Base-by-base conservation (phyloP, 2,888 invertebrate species). In the Pinctada fucata region DNA sequence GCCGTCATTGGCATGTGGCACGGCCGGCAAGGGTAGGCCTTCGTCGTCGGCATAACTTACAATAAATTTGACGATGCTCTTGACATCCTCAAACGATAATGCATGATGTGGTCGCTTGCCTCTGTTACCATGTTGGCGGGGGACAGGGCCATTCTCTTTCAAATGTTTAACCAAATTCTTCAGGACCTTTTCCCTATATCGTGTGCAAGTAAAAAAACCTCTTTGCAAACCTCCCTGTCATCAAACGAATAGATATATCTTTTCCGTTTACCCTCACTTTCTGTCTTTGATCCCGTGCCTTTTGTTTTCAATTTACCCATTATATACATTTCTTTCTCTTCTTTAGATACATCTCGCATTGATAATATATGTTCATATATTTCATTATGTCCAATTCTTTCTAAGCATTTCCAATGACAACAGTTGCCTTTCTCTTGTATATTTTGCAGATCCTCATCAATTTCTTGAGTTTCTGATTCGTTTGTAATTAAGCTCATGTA, bases 31-130 rank as follows among this genome's bases (percentile, higher is more conserved):
- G 8, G 77, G 77, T 4, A 77, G 2, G 49, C 72, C 63, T 49
- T 71, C 47, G 47, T 72, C 52, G 13, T 72, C 72, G 4, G 71
- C 75, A 71, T 75, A 71, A 64, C 66, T 75, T 6, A 45, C 49
- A 3, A 72, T 66, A 51, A 68, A 79, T 50, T 70, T 65, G 5
- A 79, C 75, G 13, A 58, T 66, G 49, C 10, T 70, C 48, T 67
- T 52, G 5, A 70, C 31, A 5, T 70, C 70, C 1, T 63, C 50
- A 64, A 64, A 79, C 10, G 8, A 48, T 13, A 79, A 52, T 10
- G 75, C 69, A n/a, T 75, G 31, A 49, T 49, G 45, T 49, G 79
- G 79, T 52, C 69, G 70, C 52, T 58, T 75, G 8, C 71, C 75
- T 31, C 4, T 72, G 13, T 72, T 72, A 6, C 70, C 70, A 51